Percentiles rank a stretch among this genome's conserved stretches.
phyloP scores from a whole-genome alignment of 2,113 vertebrate species.

The Anhinga rufa region DNA sequence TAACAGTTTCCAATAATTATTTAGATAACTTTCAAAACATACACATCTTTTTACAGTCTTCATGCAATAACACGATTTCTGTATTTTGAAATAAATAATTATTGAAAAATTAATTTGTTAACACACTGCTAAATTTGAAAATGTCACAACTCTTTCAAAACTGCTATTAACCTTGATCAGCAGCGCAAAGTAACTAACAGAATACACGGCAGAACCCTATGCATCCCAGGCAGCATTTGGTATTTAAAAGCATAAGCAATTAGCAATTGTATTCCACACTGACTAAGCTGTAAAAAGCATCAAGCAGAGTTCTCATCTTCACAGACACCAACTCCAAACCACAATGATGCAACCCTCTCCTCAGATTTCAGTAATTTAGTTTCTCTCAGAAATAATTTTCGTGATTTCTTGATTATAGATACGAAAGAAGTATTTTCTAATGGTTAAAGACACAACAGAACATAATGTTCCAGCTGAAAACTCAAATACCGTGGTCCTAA shows the following conservation, averaged over 20 bases:
- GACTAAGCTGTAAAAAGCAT: neutral
- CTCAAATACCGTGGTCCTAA: neutral
- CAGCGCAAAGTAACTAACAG: neutral
- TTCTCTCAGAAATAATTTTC: neutral
- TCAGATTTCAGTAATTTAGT: neutral
- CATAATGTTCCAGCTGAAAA: neutral
- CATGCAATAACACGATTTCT: neutral
- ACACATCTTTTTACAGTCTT: neutral
- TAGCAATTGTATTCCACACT: neutral
- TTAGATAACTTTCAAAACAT: neutral
- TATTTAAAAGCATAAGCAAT: neutral
- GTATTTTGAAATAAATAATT: neutral
- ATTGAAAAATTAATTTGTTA: neutral
- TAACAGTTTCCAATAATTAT: neutral
- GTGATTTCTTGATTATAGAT: neutral
- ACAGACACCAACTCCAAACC: neutral
- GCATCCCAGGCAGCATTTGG: neutral
- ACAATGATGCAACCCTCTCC: neutral
- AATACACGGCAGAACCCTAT: fast-evolving
- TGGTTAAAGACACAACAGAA: neutral
- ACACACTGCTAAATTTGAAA: neutral
- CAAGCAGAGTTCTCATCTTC: neutral
- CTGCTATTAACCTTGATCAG: neutral
- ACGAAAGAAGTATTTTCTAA: neutral
- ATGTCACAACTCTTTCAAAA: neutral